Percentiles rank a stretch among this genome's conserved stretches.
Conservation (phyloP, 1,140 invertebrate genomes). For the Lepidurus arcticus region DNA sequence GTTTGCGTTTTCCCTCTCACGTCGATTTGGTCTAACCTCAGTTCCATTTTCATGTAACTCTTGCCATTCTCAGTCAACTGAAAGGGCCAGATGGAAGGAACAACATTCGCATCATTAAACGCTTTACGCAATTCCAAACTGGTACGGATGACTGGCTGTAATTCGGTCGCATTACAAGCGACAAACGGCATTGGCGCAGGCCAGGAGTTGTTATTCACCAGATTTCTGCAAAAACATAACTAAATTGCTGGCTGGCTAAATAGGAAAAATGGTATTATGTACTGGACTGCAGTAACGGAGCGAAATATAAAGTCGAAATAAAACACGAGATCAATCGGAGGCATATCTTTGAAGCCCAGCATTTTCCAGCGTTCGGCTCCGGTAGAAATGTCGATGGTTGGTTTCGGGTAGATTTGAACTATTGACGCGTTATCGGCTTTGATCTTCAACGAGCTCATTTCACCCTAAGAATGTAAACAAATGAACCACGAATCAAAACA, state of each 20-base stretch:
- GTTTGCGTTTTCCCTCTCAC: constrained; percentile 52
- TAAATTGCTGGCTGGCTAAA: background rate
- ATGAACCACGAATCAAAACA: too few relatives aligned
- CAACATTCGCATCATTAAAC: constrained; percentile 44
- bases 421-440: constrained; percentile 25
- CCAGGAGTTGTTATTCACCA: constrained; percentile 60
- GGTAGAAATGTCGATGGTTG: constrained; percentile 24
- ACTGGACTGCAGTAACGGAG: constrained; percentile 67
- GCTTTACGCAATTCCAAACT: constrained; percentile 27
- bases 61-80: constrained; percentile 56
- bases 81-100: constrained; percentile 59
- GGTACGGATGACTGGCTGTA: background rate
- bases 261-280: constrained; percentile 29
- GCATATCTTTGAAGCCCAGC: constrained; percentile 60
- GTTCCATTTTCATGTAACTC: constrained; percentile 65
- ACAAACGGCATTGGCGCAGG: constrained; percentile 62
- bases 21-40: constrained; percentile 57
- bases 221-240: constrained; percentile 39
- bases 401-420: constrained; percentile 34
- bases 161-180: constrained; percentile 53
- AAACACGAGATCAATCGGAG: constrained; percentile 68
- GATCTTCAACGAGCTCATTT: constrained; percentile 54
- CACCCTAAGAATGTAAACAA: constrained; percentile 44
- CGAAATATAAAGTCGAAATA: constrained; percentile 74
- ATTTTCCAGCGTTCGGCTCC: constrained; percentile 57